Evolutionary conservation across 2,113 vertebrate genomes (phyloP), one percentile per base, ranked within the genome.

Genomic region (Catharus fuscescens): DNA sequence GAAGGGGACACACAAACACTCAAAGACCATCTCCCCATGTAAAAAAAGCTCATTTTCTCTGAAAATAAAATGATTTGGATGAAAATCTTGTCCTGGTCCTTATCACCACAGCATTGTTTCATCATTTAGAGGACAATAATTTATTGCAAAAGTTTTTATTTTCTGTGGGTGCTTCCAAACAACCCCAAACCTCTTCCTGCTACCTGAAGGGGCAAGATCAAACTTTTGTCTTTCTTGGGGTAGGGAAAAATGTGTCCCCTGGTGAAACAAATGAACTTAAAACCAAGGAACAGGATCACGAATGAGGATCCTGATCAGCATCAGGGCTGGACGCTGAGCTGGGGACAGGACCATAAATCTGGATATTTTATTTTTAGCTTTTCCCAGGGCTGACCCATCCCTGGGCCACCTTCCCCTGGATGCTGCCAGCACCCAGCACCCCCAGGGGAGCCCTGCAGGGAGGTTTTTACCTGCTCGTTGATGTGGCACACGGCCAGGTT

Each of bases 401-500:
- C 40, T 40, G 40, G 40, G 40, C 40, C 40, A 40, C 11, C 11
- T 38, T 40, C 40, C 40, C 40, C 40, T 40, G 40, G 40, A 40
- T 40, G 40, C 12, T 40, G 12, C 40, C 40, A 40, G 10, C 12
- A 12, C 38, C 38, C 38, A 40, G 38, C 38, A 40, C 38, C 38
- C 38, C 38, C 38, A 11, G 38, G 38, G 38, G 10, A 10, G n/a
- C 16, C 36, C 8, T 3, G 1, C 16, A 2, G 1, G 17, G 24
- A 1, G 5, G 2, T 82, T 96, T 2, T 82, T 97, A 99, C 99
- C 99, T 99, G 99, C 96, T 99, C 98, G 77, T 98, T 99, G 83
- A 98, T 80, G 97, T 99, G 99, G 77, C 99, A 99, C 92, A 98
- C 97, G 1, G 98, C 97, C 36, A 99, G 98, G 86, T 99, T 99